These are phyloP conservation scores for Austrolebias charrua DNA, from an alignment of 2,797 vertebrate species.

Conservation along the genomic window DNA sequence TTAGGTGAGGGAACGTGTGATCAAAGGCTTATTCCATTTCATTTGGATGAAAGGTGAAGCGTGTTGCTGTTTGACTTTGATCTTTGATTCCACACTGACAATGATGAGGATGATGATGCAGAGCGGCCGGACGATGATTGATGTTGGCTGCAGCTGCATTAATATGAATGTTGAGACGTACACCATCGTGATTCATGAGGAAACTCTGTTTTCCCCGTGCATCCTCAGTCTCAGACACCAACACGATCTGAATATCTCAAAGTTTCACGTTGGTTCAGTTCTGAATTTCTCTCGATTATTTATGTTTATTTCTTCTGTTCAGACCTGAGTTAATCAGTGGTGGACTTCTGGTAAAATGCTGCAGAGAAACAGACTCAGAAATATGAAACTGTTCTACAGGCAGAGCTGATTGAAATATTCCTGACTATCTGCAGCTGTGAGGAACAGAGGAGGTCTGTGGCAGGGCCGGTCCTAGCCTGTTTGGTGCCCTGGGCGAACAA, in stretches of 20 bases:
- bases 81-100: slow-evolving; percentile 19
- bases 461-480: too few species aligned
- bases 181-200: not conserved
- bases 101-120: slow-evolving; percentile 21
- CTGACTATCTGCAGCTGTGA: too few species aligned
- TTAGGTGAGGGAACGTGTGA: slow-evolving; percentile 26
- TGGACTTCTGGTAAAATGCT: too few species aligned
- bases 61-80: slow-evolving; percentile 45
- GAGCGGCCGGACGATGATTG: slow-evolving; percentile 25
- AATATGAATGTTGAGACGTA: not conserved
- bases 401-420: too few species aligned
- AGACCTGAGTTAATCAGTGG: too few species aligned
- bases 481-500: too few species aligned
- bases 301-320: too few species aligned
- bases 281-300: too few species aligned
- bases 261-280: not conserved
- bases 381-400: too few species aligned
- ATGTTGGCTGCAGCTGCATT: not conserved
- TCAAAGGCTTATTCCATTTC: slow-evolving; percentile 48
- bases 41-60: slow-evolving; percentile 40
- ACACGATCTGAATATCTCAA: not conserved
- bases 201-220: not conserved
- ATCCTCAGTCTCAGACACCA: not conserved
- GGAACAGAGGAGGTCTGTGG: too few species aligned
- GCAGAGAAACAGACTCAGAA: too few species aligned